Conservation (phyloP, 2,113 vertebrate species). For the Burhinus bistriatus region DNA sequence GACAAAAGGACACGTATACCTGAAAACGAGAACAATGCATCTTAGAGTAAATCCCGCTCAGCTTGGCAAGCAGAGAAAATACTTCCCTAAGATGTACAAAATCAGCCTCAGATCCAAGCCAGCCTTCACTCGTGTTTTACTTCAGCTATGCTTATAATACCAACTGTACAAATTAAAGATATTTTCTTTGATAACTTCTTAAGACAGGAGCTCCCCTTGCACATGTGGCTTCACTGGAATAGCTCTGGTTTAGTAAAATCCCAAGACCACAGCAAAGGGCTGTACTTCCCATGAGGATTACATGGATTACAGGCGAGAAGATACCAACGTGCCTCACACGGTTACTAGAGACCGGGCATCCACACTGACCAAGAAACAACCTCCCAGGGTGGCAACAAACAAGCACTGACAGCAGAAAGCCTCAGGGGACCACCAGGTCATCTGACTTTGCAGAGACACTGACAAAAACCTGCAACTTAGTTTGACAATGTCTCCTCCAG, state of each 20-base stretch:
- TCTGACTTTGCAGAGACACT: neutral
- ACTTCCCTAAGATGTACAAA: neutral
- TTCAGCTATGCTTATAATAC: neutral
- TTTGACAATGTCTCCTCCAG: neutral
- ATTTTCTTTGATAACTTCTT: neutral
- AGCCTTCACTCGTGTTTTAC: neutral
- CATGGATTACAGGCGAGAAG: neutral
- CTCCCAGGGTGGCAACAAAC: neutral
- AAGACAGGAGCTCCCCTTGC: neutral
- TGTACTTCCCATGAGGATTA: neutral
- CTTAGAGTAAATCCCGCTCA: neutral
- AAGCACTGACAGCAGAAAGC: neutral
- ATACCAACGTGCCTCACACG: fast-evolving
- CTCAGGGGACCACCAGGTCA: neutral
- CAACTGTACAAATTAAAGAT: neutral
- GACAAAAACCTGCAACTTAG: neutral
- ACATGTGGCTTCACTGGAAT: neutral
- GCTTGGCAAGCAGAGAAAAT: neutral
- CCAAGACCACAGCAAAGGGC: neutral
- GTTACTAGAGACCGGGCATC: neutral
- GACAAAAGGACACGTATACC: constrained; percentile 98
- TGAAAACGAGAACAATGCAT: constrained; percentile 47
- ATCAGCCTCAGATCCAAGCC: neutral
- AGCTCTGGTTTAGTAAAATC: neutral
- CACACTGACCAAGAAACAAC: neutral